Base-by-base conservation (phyloP, 2,797 vertebrate species). In the Synaphobranchus kaupii region DNA sequence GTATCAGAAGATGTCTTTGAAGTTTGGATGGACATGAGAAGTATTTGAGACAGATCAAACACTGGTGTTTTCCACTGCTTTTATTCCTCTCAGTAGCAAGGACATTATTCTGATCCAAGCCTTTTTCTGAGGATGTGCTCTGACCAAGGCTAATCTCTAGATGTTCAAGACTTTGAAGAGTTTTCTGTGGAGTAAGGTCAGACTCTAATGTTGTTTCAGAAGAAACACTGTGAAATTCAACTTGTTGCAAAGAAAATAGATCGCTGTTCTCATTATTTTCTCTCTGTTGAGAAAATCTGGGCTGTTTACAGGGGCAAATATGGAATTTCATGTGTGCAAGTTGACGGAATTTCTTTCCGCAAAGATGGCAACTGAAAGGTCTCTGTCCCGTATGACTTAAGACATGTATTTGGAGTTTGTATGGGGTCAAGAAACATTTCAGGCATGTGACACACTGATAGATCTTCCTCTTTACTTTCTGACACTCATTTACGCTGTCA, bases 381-480 rank as follows among this genome's bases (percentile, higher is more conserved):
- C 96, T 97, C 89, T 96, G 96, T 86, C 96, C 95, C 54, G 96
- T 97, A 89, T 96, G 96, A 91, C 95, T 96, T 31, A 96, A 94
- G 90, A 95, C 96, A 92, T 96, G 95, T 71, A 96, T 94, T 28
- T 95, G 93, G 92, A 96, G 92, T 92, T 97, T 97, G 78, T 95
- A 96, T 4, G 95, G 96, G 0, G 95, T 95, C 91, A 96, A 94
- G 92, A 96, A 97, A 73, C 93, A 94, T 92, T 97, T 97, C 86
- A 84, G 90, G 89, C 96, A 97, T 81, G 92, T 92, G 81, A 96
- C 94, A 88, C 96, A 97, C 88, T 92, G 89, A 90, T 97, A 89
- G 96, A 95, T 86, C n/a, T 25, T 52, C 28, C 9, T 81, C 13
- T 48, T 44, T 44, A 44, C 44, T n/a, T n/a, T 50, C 47, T 50